A percentile compares a stretch with the other conserved stretches of the same genome.
These are phyloP conservation scores for Mellivora capensis DNA, from an alignment of 2,113 vertebrate species.

Conservation along the genomic window DNA sequence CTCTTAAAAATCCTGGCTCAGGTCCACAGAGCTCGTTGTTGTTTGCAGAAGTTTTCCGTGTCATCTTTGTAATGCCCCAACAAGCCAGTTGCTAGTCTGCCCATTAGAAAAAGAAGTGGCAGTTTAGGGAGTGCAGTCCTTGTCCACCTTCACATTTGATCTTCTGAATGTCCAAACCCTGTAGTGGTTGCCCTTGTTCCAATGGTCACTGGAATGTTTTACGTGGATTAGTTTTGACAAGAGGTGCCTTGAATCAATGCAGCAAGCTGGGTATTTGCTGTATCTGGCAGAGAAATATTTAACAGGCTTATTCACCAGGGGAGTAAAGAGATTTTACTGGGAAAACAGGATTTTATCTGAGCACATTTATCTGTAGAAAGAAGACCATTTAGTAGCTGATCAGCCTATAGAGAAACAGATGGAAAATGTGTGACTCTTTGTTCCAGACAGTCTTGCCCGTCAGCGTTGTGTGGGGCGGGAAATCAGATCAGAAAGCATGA, in stretches of 20 bases:
- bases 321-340: constrained; percentile 64
- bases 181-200: not conserved
- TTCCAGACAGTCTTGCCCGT: not conserved
- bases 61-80: not conserved
- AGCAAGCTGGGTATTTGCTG: not conserved
- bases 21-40: not conserved
- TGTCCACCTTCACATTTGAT: not conserved
- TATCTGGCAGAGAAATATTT: constrained; percentile 44
- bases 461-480: not conserved
- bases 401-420: not conserved
- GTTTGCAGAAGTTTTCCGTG: not conserved
- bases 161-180: not conserved
- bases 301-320: constrained; percentile 51
- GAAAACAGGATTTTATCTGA: constrained; percentile 43
- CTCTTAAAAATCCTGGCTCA: not conserved
- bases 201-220: not conserved
- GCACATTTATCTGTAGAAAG: constrained; percentile 55
- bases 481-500: not conserved
- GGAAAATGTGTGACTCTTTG: not conserved
- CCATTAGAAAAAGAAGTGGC: not conserved
- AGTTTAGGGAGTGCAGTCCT: not conserved
- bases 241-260: constrained; percentile 46
- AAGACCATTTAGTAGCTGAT: constrained; percentile 14
- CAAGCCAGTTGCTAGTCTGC: not conserved
- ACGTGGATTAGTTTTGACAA: not conserved